phyloP scores from a whole-genome alignment of 2,113 vertebrate species.

The Clinocottus analis region DNA sequence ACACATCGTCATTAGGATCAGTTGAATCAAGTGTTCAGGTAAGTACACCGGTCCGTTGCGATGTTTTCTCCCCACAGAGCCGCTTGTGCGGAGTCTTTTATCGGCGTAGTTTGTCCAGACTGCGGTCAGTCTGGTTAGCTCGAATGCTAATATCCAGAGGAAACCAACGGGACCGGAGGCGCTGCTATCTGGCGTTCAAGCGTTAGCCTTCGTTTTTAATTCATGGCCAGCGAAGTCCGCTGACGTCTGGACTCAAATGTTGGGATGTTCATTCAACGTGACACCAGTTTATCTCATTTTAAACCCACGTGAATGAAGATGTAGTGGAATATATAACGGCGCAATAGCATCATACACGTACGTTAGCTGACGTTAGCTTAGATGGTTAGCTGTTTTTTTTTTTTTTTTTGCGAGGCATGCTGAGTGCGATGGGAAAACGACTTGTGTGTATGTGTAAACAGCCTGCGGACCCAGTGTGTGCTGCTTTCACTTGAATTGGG shows the following conservation, averaged over 20 bases:
- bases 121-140: constrained; percentile 63
- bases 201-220: constrained; percentile 22
- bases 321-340: background rate
- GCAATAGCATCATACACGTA: background rate
- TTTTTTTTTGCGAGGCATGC: constrained; percentile 39
- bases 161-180: constrained; percentile 46
- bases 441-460: no score
- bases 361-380: constrained; percentile 38
- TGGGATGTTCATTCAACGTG: background rate
- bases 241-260: background rate
- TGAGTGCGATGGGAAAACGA: constrained; percentile 19
- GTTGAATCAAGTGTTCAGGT: constrained; percentile 44
- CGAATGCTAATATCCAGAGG: constrained; percentile 54
- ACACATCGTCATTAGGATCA: background rate
- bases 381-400: constrained; percentile 47
- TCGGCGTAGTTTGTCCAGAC: constrained; percentile 12
- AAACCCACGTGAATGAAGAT: background rate
- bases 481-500: constrained; percentile 39
- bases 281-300: background rate
- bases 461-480: constrained; percentile 30
- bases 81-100: background rate
- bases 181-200: constrained; percentile 36
- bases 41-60: constrained; percentile 28
- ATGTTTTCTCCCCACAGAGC: background rate
- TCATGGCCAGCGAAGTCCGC: background rate